Base-by-base conservation (phyloP, 2,888 invertebrate genomes). In the Dicyrtoma fusca region DNA sequence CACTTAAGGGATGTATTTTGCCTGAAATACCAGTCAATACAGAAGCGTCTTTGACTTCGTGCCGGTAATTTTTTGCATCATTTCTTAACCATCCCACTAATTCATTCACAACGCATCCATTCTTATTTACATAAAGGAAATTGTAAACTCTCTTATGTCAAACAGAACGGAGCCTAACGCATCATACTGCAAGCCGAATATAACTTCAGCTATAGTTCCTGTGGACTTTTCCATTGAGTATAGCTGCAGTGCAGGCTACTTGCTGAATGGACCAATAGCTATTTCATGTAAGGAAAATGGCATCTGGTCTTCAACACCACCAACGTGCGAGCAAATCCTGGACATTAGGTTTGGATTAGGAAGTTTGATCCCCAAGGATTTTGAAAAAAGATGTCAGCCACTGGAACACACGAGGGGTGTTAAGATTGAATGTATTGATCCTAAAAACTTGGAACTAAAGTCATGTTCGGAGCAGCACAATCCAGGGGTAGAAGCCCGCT, bases 21-120 rank as follows among this genome's bases (percentile, higher is more conserved):
- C 80, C 80, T 26, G 74, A 75, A 57, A 77, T 80, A 62, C 79
- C 80, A 17, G 69, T 74, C 11, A 77, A 80, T 70, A 68, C 78
- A 3, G 78, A 79, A 44, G 79, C 80, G 11, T 69, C 69, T 19
- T 73, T 80, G 55, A 70, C 74, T 17, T 75, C 75, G 61, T 80
- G 80, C 69, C 51, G 71, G 78, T 78, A 74, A 49, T 49, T 49
- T 49, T 49, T n/a, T 49, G 49, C 4, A 49, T 49, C 4, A 49
- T 49, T 34, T 4, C 49, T 49, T 44, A 8, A 10, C 45, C 13
- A 44, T 44, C 8, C 13, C 45, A 45, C 13, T 45, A 45, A 45
- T 8, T 45, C 13, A 11, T 11, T 13, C 55, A 57, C 13, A 26
- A 55, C 6, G 21, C 55, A 55, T 21, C 5, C 17, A 14, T 10